Evolutionary conservation across 2,888 invertebrate genomes (phyloP).

Genomic region (Nezara viridula): DNA sequence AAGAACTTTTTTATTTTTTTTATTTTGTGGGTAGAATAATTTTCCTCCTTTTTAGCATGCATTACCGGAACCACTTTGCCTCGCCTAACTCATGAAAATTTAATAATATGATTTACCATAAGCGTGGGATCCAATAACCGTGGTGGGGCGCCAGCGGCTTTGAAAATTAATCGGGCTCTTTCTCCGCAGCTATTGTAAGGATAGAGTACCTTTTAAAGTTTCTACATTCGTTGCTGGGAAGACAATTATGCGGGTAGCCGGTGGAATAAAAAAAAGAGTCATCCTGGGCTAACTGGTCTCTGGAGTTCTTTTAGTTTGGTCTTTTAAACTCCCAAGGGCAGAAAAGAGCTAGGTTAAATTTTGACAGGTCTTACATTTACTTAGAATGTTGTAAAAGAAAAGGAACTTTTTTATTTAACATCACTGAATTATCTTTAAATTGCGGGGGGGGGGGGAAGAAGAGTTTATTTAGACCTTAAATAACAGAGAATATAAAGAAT

Average conservation of each 20-base stretch:
- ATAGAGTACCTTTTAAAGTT: neutral
- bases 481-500: too few species aligned
- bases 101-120: slow-evolving; percentile 19
- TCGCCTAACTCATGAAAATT: neutral
- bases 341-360: neutral
- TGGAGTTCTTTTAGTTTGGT: neutral
- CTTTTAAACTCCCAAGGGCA: neutral
- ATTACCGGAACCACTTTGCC: slow-evolving; percentile 36
- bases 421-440: too few species aligned
- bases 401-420: too few species aligned
- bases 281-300: neutral
- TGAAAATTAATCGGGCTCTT: neutral
- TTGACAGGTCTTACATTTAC: too few species aligned
- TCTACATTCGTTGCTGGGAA: neutral
- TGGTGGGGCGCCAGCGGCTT: neutral
- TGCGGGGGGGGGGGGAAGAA: too few species aligned
- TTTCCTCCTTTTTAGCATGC: slow-evolving; percentile 17
- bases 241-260: neutral
- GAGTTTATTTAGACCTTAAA: too few species aligned
- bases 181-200: neutral
- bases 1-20: neutral
- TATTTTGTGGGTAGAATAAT: neutral
- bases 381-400: too few species aligned
- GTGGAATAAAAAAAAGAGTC: neutral
- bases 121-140: neutral